These are phyloP conservation scores for Coleophora deauratella DNA, from an alignment of 2,888 invertebrate genomes.

Conservation along the genomic window DNA sequence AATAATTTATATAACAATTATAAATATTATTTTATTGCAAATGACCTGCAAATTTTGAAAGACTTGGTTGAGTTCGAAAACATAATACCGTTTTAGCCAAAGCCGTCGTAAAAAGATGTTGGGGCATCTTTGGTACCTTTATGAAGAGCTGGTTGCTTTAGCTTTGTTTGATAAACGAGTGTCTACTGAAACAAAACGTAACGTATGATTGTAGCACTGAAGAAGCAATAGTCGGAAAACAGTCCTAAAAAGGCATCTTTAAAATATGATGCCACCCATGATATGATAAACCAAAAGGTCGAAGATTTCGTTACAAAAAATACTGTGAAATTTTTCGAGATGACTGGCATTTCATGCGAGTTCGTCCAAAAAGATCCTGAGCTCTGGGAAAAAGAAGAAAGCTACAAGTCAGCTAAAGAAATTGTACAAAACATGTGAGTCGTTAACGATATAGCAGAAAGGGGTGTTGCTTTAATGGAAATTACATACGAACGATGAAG, in stretches of 20 bases:
- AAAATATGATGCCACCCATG: no score
- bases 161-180: constrained; percentile 13
- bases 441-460: constrained; percentile 14
- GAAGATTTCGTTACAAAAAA: not conserved
- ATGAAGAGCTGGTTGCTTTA: constrained; percentile 12
- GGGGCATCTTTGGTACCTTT: constrained; percentile 14
- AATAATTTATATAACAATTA: no score
- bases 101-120: constrained; percentile 8
- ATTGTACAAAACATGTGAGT: constrained; percentile 10
- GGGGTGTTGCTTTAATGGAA: constrained; percentile 15
- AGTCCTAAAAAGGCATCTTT: no score
- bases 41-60: constrained; percentile 10
- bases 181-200: constrained; percentile 7
- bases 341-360: constrained; percentile 1
- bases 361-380: constrained; percentile 1
- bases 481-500: constrained; percentile 12
- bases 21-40: not conserved
- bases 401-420: constrained; percentile 8
- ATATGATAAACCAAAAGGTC: no score
- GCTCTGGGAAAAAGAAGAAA: constrained; percentile 4
- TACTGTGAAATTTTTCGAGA: constrained; percentile 1
- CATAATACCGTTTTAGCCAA: constrained; percentile 3
- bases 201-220: constrained; percentile 8
- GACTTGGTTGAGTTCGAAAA: constrained; percentile 1
- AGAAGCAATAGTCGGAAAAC: not conserved